Percentiles rank a stretch among this genome's conserved stretches.
phyloP scores from a whole-genome alignment of 2,888 invertebrate species.

The Drosophila kambysellisi region DNA sequence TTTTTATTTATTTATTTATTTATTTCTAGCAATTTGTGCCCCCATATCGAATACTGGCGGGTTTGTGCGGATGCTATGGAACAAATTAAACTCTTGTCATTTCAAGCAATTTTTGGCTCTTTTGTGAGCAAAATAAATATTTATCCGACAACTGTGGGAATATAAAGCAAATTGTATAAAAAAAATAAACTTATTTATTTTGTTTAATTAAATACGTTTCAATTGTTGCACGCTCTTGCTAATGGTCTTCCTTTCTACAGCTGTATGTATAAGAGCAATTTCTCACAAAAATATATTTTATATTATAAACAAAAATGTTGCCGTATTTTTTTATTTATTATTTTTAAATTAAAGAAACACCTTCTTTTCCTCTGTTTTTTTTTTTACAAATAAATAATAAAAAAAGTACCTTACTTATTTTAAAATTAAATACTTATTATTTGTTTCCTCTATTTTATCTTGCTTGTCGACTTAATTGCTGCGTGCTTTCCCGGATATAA shows the following conservation, averaged over 20 bases:
- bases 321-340: background rate
- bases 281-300: background rate
- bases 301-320: background rate
- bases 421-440: conserved; percentile 9
- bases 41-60: background rate
- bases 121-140: conserved; percentile 12
- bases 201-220: background rate
- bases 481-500: conserved; percentile 50
- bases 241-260: background rate
- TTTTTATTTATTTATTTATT: conserved; percentile 54
- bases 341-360: conserved; percentile 2
- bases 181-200: background rate
- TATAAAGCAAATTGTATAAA: conserved; percentile 23
- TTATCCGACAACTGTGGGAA: background rate
- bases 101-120: conserved; percentile 53
- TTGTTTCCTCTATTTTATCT: conserved; percentile 10
- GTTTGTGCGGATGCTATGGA: conserved; percentile 42
- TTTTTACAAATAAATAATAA: conserved; percentile 31
- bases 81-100: conserved; percentile 77
- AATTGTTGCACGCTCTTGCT: background rate
- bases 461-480: conserved; percentile 56
- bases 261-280: background rate
- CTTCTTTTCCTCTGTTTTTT: background rate
- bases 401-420: background rate
- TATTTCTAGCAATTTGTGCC: conserved; percentile 43